These are phyloP conservation scores for Himalopsyche japonica DNA, from an alignment of 2,888 invertebrate genomes.

Conservation along the genomic window DNA sequence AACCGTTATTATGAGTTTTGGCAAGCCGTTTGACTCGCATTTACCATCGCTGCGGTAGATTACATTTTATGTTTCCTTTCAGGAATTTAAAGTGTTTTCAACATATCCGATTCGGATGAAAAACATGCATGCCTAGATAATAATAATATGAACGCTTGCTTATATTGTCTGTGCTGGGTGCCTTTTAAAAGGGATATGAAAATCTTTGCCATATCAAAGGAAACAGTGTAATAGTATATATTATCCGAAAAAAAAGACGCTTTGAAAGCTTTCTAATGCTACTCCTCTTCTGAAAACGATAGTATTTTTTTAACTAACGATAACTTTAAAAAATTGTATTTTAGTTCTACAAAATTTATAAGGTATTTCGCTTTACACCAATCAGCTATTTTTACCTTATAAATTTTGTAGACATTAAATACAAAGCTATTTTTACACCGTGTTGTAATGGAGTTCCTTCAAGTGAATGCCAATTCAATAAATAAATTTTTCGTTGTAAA, in stretches of 20 bases:
- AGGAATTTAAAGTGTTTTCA: slow-evolving; percentile 1
- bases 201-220: not conserved
- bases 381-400: no score
- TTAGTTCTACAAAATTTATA: no score
- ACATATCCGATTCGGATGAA: not conserved
- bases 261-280: not conserved
- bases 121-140: not conserved
- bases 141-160: not conserved
- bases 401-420: no score
- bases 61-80: slow-evolving; percentile 1
- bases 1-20: not conserved
- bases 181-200: not conserved
- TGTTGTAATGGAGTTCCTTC: no score
- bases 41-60: slow-evolving; percentile 1
- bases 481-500: no score
- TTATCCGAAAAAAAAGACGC: not conserved
- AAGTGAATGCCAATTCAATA: no score
- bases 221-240: not conserved
- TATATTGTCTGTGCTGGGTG: not conserved
- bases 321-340: no score
- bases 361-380: no score
- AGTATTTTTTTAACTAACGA: not conserved
- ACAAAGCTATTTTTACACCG: no score
- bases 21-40: slow-evolving; percentile 1
- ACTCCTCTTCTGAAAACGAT: not conserved